Percentiles rank a stretch among this genome's conserved stretches.
These are phyloP conservation scores for Papilio dardanus DNA, from an alignment of 1,140 invertebrate species.

Conservation along the genomic window DNA sequence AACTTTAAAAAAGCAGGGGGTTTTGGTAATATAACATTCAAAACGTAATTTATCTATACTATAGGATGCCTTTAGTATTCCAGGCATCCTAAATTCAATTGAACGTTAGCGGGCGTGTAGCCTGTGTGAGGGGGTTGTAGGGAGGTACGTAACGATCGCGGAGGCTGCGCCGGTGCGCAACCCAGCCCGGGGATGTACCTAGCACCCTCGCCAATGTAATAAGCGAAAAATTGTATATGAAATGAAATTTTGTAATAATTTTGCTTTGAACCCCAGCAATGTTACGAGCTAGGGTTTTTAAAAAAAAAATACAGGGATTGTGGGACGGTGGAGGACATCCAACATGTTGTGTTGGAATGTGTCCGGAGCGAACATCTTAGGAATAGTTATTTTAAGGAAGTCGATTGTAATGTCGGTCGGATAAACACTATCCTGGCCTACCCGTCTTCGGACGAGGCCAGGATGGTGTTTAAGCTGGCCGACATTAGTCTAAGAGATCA, in stretches of 20 bases:
- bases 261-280: no score
- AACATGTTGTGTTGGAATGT: no score
- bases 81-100: constrained; percentile 5
- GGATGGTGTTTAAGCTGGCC: no score
- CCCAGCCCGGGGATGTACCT: not conserved
- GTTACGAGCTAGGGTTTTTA: no score
- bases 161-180: constrained; percentile 28
- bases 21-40: not conserved
- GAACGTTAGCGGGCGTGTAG: not conserved
- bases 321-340: no score
- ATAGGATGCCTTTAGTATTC: not conserved
- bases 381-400: no score
- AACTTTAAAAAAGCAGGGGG: not conserved
- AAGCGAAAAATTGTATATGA: constrained; percentile 4
- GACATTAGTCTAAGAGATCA: no score
- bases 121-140: not conserved
- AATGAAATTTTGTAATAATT: not conserved
- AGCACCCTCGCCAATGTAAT: not conserved
- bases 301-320: no score
- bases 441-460: no score
- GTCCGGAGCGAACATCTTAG: no score
- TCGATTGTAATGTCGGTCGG: no score
- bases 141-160: constrained; percentile 37
- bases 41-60: not conserved
- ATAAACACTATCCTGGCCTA: no score